Evolutionary conservation across 2,113 vertebrate genomes (phyloP).

Genomic region (Nothoprocta pentlandii): DNA sequence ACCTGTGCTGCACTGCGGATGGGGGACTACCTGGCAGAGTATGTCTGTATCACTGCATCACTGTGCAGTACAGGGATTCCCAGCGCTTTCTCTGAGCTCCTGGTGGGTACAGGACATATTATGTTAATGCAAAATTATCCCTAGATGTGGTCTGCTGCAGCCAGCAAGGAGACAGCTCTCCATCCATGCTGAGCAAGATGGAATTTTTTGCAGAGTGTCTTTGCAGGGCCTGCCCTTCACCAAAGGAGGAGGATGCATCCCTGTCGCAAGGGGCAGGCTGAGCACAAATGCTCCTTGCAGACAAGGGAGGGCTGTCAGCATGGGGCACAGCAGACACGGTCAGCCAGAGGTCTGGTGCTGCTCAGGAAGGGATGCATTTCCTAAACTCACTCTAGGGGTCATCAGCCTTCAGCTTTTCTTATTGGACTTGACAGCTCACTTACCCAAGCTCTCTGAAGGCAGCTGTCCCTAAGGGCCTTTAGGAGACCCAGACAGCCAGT

Average conservation of each 20-base stretch:
- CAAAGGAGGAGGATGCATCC: fast-evolving
- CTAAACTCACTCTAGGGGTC: slow-evolving; percentile 59
- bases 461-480: neutral
- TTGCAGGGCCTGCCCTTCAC: fast-evolving
- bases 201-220: neutral
- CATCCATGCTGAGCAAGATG: neutral
- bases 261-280: fast-evolving
- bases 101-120: neutral
- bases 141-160: neutral
- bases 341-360: fast-evolving
- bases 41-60: fast-evolving
- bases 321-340: fast-evolving
- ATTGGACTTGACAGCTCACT: neutral
- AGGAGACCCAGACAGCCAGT: neutral
- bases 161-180: neutral
- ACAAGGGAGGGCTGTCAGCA: fast-evolving
- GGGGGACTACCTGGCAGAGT: neutral
- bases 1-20: neutral
- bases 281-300: neutral
- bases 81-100: neutral
- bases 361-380: neutral
- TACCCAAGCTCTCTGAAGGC: neutral
- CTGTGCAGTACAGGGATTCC: neutral
- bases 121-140: neutral
- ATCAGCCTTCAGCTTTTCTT: slow-evolving; percentile 52